A percentile compares a stretch with the other conserved stretches of the same genome.
Conservation (phyloP, 2,113 vertebrate species). For the Menura novaehollandiae region DNA sequence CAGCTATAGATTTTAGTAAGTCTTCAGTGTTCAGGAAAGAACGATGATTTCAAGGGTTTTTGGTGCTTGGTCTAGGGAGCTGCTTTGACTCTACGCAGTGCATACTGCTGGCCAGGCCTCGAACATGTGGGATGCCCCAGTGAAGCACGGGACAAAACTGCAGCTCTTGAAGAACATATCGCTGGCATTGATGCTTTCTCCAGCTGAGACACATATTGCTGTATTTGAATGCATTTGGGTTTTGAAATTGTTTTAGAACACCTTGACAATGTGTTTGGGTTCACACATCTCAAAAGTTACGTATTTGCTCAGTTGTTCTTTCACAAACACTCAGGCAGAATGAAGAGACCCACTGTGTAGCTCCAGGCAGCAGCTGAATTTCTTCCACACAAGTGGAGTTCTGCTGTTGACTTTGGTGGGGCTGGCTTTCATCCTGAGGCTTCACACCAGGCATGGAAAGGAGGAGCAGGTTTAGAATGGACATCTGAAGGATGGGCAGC, state of each 20-base stretch:
- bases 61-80: neutral
- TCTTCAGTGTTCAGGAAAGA: neutral
- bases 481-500: neutral
- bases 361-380: neutral
- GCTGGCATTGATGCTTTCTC: neutral
- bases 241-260: neutral
- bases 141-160: neutral
- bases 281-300: neutral
- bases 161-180: neutral
- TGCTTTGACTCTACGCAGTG: neutral
- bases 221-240: neutral
- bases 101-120: neutral
- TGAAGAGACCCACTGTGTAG: rapidly evolving
- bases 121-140: neutral
- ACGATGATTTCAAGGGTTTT: neutral
- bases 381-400: neutral
- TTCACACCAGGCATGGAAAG: rapidly evolving
- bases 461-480: neutral
- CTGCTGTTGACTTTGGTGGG: neutral
- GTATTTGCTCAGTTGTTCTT: neutral
- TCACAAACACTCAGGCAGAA: neutral
- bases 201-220: neutral
- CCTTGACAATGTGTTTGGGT: neutral
- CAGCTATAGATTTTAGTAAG: neutral
- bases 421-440: neutral